Evolutionary conservation across 2,888 invertebrate genomes (phyloP).

Genomic region (Phaedon cochleariae): DNA sequence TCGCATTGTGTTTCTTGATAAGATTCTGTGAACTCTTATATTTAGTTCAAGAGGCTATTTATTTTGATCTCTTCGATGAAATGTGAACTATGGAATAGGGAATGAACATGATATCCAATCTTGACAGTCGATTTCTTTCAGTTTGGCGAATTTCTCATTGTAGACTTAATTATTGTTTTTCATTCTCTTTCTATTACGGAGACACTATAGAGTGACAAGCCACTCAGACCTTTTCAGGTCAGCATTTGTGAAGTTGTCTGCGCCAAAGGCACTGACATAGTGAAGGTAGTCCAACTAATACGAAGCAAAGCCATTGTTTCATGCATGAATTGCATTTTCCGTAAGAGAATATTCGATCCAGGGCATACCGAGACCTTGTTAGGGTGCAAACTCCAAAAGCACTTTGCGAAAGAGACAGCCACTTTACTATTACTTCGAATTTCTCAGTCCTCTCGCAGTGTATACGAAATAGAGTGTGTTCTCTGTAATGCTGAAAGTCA

Average conservation of each 20-base stretch:
- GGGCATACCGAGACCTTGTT: conserved; percentile 16
- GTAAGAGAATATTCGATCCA: conserved; percentile 2
- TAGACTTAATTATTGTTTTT: no score
- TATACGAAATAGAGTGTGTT: background rate
- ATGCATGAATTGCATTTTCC: conserved; percentile 18
- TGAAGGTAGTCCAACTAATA: conserved; percentile 18
- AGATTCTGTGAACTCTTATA: no score
- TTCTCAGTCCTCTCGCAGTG: background rate
- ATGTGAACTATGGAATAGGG: no score
- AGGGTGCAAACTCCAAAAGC: conserved; percentile 14
- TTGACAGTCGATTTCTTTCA: no score
- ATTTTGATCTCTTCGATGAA: no score
- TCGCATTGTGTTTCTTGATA: no score
- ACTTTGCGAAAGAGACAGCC: conserved; percentile 10
- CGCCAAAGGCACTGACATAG: conserved; percentile 7
- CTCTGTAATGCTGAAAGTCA: background rate
- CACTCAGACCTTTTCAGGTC: conserved; percentile 10
- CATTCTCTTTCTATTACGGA: background rate
- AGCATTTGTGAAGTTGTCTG: conserved; percentile 19
- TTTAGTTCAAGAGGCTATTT: no score
- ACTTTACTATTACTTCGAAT: conserved; percentile 16
- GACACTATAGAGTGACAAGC: background rate
- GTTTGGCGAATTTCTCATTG: no score
- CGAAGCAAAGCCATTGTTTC: conserved; percentile 17
- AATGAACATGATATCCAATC: no score